Evolutionary conservation across 2,888 invertebrate genomes (phyloP).

Genomic region (Crossocerus cetratus): DNA sequence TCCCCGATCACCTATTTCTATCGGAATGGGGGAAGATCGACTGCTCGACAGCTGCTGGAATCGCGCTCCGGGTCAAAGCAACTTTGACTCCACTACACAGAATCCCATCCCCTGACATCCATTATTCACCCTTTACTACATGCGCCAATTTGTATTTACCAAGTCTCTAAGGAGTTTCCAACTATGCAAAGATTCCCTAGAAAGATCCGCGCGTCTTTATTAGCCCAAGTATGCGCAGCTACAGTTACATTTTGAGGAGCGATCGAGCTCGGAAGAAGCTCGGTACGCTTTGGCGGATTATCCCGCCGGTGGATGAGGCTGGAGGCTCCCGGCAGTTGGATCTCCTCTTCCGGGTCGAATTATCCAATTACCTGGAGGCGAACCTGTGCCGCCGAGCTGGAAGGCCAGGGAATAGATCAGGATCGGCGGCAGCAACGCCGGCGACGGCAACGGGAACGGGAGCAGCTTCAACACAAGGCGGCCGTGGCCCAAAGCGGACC

Average conservation of each 20-base stretch:
- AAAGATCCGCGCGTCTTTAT: too few species aligned
- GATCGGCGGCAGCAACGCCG: slow-evolving; percentile 44
- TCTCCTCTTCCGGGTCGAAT: slow-evolving; percentile 67
- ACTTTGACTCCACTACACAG: slow-evolving; percentile 17
- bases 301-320: too few species aligned
- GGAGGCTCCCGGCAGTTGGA: slow-evolving; percentile 30
- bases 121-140: too few species aligned
- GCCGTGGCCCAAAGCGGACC: slow-evolving; percentile 62
- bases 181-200: too few species aligned
- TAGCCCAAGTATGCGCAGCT: too few species aligned
- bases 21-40: slow-evolving; percentile 42
- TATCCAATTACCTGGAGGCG: slow-evolving; percentile 71
- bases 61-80: slow-evolving; percentile 34
- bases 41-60: slow-evolving; percentile 53
- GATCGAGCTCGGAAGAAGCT: too few species aligned
- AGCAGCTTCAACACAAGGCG: slow-evolving; percentile 55
- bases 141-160: too few species aligned
- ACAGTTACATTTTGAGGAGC: too few species aligned
- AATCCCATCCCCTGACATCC: too few species aligned
- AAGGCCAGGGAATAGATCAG: slow-evolving; percentile 49
- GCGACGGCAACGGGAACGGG: slow-evolving; percentile 32
- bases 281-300: too few species aligned
- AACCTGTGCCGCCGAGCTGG: slow-evolving; percentile 47
- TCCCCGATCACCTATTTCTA: slow-evolving; percentile 53
- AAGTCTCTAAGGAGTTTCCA: too few species aligned